Evolutionary conservation across 2,888 invertebrate species (phyloP), one percentile per base, ranked within the genome.

Genomic region (Cephus pygmeus): DNA sequence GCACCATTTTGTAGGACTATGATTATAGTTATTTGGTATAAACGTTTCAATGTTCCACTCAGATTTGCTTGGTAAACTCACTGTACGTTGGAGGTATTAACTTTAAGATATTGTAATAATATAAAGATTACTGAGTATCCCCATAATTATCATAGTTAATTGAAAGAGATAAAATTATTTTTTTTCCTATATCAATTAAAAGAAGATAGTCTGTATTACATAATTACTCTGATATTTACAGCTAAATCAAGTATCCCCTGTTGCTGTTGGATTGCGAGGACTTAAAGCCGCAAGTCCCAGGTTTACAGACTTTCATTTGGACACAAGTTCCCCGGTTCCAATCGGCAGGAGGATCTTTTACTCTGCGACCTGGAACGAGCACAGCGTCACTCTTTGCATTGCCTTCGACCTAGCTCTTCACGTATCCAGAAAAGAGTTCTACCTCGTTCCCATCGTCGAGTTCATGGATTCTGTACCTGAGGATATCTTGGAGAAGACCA

Each of bases 391-490:
- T 76, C 79, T 90, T 34, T 89, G 90, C 86, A 83, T 91, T 76
- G 93, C 94, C 11, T 94, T 94, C 88, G 96, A 95, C 86, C 92
- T 93, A 79, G 93, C 93, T 12, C 93, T 94, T 11, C 94, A 94
- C 75, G 87, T 92, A 79, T 91, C 92, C 69, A 92, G 94, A 40
- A 94, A 94, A 81, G 94, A 94, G 69, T 93, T 95, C 87, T 95
- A 94, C 85, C 92, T 97, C 81, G 94, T 94, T 84, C 95, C 96
- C 11, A 94, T 97, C 56, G 96, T 96, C 11, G 96, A 97, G 92
- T 97, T 97, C 91, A 95, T 95, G 87, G 97, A 97, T 88, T 91
- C 95, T 84, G 94, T 96, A 76, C 96, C 96, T 34, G 92, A 94
- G 81, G 94, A 95, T 85, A 95, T 95, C 88, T 93, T 88, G 87